Percentiles rank a stretch among this genome's conserved stretches.
These are phyloP conservation scores for Aplocera efformata DNA, from an alignment of 2,888 invertebrate species.

Conservation along the genomic window DNA sequence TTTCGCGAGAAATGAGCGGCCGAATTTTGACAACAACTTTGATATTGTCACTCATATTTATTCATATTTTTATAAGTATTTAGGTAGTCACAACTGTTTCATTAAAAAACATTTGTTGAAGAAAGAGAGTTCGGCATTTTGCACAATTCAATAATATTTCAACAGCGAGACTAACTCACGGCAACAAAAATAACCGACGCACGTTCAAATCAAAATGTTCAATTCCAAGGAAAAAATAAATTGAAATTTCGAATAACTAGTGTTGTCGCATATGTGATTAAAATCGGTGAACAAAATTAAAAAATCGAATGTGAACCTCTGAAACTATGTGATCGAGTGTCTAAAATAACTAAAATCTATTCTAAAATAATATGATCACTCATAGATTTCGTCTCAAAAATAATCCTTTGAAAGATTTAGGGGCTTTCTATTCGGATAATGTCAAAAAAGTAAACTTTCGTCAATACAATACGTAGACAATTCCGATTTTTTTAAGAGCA, in stretches of 20 bases:
- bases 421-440: constrained; percentile 1
- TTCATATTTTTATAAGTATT: constrained; percentile 25
- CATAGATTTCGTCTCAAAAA: constrained; percentile 2
- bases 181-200: constrained; percentile 57
- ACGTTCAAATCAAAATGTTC: constrained; percentile 53
- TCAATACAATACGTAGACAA: constrained; percentile 1
- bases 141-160: constrained; percentile 4
- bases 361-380: too few relatives aligned
- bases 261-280: too few relatives aligned
- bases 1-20: constrained; percentile 83
- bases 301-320: too few relatives aligned
- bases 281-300: too few relatives aligned
- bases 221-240: constrained; percentile 30
- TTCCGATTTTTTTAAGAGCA: not conserved
- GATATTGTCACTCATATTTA: constrained; percentile 83
- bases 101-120: not conserved
- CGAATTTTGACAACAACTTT: constrained; percentile 88
- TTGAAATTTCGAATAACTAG: not conserved
- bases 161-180: constrained; percentile 31
- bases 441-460: constrained; percentile 1
- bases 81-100: not conserved
- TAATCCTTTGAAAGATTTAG: constrained; percentile 1
- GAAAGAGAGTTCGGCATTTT: constrained; percentile 10
- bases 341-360: not conserved
- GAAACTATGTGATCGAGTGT: too few relatives aligned